Evolutionary conservation across 2,888 invertebrate species (phyloP).

Genomic region (Drosophila greeni): DNA sequence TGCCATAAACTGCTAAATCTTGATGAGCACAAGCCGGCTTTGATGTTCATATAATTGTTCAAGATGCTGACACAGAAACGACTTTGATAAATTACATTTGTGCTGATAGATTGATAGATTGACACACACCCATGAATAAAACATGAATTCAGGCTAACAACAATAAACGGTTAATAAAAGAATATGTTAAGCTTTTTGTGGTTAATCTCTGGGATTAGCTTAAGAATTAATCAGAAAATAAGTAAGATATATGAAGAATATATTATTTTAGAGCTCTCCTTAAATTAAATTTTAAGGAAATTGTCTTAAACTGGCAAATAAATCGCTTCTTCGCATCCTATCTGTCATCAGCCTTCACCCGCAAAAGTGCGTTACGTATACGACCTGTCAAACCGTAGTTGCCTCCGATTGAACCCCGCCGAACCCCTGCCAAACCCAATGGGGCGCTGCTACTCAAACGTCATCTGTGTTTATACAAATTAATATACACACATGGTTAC

Average conservation of each 20-base stretch:
- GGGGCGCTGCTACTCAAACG: conserved; percentile 7
- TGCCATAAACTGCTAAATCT: conserved; percentile 4
- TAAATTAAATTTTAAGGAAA: background rate
- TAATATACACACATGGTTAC: conserved; percentile 30
- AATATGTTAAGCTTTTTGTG: background rate
- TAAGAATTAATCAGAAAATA: background rate
- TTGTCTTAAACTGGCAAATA: background rate
- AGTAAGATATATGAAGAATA: too few species aligned
- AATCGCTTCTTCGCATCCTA: background rate
- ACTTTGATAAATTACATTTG: conserved; percentile 28
- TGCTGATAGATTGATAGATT: conserved; percentile 21
- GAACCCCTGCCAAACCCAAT: background rate
- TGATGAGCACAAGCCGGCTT: conserved; percentile 16
- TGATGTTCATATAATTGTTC: conserved; percentile 28
- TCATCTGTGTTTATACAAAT: conserved; percentile 38
- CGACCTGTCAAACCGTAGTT: conserved; percentile 22
- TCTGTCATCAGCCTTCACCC: background rate
- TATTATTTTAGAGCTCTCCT: background rate
- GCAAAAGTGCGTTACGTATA: conserved; percentile 30
- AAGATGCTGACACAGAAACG: conserved; percentile 28
- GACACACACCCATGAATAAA: conserved; percentile 38
- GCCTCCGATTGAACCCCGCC: background rate
- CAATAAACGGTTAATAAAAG: background rate
- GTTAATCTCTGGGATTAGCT: background rate
- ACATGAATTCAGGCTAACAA: conserved; percentile 13